phyloP scores from a whole-genome alignment of 2,113 vertebrate genomes.

The Pterocles burchelli region DNA sequence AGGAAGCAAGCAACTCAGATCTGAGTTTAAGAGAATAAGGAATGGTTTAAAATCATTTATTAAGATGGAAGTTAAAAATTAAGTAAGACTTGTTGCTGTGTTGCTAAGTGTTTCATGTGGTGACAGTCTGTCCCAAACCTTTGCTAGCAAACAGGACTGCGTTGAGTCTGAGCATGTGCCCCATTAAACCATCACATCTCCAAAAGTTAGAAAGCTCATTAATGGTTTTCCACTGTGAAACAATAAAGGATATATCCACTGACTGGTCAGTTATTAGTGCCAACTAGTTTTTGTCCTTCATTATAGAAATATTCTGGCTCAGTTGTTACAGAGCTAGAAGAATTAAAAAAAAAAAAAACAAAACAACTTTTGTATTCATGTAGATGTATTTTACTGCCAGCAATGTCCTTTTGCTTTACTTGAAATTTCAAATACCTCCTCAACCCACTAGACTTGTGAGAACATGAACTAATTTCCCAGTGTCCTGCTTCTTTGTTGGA shows the following conservation, averaged over 20 bases:
- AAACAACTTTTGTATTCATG: neutral
- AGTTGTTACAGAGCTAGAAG: neutral
- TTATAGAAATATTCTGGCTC: conserved; percentile 1
- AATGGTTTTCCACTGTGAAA: conserved; percentile 63
- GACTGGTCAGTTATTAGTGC: conserved; percentile 54
- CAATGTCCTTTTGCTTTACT: neutral
- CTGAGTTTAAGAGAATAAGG: neutral
- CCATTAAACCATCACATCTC: conserved; percentile 60
- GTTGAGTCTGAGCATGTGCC: conserved; percentile 56
- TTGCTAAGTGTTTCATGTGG: conserved; percentile 12
- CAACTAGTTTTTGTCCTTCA: conserved; percentile 19
- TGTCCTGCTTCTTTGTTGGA: neutral
- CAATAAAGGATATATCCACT: conserved; percentile 44
- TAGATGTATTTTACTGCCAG: neutral
- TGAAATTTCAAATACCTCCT: neutral
- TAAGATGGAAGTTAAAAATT: conserved; percentile 16
- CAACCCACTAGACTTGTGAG: neutral
- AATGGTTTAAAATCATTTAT: neutral
- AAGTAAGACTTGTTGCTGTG: conserved; percentile 21
- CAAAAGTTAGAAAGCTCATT: conserved; percentile 69
- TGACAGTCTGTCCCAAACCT: conserved; percentile 31
- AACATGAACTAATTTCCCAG: neutral
- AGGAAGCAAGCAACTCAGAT: neutral
- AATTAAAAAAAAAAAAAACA: neutral
- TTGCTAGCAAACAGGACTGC: conserved; percentile 26